These are phyloP conservation scores for Pachyrhynchus sulphureomaculatus DNA, from an alignment of 1,140 invertebrate species.

Conservation along the genomic window DNA sequence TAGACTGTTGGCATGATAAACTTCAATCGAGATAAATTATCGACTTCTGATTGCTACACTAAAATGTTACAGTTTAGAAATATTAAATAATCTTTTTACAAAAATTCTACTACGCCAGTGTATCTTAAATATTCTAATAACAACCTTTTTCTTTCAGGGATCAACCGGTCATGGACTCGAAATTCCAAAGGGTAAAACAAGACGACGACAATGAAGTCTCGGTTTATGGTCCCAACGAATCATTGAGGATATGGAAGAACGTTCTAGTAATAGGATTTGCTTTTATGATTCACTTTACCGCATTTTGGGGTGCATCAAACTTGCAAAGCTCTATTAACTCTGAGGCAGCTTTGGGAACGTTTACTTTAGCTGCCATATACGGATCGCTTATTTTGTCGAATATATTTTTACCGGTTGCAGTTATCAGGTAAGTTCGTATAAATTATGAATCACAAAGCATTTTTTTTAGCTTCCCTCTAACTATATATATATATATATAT, in stretches of 20 bases:
- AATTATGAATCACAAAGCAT: too few species aligned
- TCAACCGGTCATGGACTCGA: slow-evolving; percentile 37
- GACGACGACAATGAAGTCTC: slow-evolving; percentile 34
- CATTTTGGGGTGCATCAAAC: slow-evolving; percentile 79
- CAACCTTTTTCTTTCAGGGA: slow-evolving; percentile 6
- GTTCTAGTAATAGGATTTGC: slow-evolving; percentile 71
- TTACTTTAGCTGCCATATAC: slow-evolving; percentile 74
- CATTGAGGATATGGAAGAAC: slow-evolving; percentile 70
- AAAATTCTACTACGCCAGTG: too few species aligned
- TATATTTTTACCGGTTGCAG: slow-evolving; percentile 73
- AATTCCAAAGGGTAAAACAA: slow-evolving; percentile 43
- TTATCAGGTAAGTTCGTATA: slow-evolving; percentile 69
- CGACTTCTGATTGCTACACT: too few species aligned
- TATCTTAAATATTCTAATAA: too few species aligned
- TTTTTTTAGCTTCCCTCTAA: too few species aligned
- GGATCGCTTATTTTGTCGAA: slow-evolving; percentile 79
- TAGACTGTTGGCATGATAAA: too few species aligned
- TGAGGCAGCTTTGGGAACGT: slow-evolving; percentile 67
- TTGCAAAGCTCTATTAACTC: slow-evolving; percentile 75
- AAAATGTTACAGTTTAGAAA: too few species aligned
- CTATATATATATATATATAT: too few species aligned
- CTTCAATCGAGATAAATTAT: too few species aligned
- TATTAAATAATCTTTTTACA: too few species aligned
- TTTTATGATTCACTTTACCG: slow-evolving; percentile 81
- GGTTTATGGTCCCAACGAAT: slow-evolving; percentile 53